phyloP scores from a whole-genome alignment of 2,888 invertebrate genomes.

The Andrena hattorfiana region DNA sequence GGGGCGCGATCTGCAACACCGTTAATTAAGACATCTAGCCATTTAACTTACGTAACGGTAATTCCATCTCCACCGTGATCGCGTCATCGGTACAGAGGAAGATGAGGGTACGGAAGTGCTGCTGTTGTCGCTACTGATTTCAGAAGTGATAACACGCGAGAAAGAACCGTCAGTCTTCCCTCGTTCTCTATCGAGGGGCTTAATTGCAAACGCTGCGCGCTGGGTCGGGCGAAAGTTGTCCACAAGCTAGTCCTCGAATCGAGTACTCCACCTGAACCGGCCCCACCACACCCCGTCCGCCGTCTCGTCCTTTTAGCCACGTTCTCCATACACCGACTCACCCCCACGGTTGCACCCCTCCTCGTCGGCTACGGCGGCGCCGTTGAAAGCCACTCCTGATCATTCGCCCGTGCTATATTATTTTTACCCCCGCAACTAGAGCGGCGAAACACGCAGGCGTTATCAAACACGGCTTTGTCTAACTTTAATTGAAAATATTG shows the following conservation, averaged over 20 bases:
- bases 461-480: conserved; percentile 82
- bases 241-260: conserved; percentile 51
- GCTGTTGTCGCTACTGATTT: neutral
- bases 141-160: neutral
- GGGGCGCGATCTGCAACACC: neutral
- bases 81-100: neutral
- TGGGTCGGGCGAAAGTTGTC: conserved; percentile 42
- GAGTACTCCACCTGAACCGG: conserved; percentile 43
- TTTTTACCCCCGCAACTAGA: conserved; percentile 81
- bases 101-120: neutral
- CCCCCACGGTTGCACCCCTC: conserved; percentile 9
- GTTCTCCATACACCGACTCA: conserved; percentile 47
- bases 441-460: conserved; percentile 79
- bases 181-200: conserved; percentile 46
- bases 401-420: conserved; percentile 78
- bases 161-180: conserved; percentile 14
- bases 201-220: conserved; percentile 49
- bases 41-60: conserved; percentile 39
- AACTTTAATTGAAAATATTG: conserved; percentile 85
- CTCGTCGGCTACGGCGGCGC: conserved; percentile 18
- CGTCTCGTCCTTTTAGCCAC: conserved; percentile 3
- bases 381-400: conserved; percentile 72
- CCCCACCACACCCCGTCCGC: neutral
- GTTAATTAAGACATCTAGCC: conserved; percentile 36
- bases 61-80: conserved; percentile 28